A percentile compares a stretch with the other conserved stretches of the same genome.
Conservation (phyloP, 1,140 invertebrate genomes). For the Drosophila obscura region DNA sequence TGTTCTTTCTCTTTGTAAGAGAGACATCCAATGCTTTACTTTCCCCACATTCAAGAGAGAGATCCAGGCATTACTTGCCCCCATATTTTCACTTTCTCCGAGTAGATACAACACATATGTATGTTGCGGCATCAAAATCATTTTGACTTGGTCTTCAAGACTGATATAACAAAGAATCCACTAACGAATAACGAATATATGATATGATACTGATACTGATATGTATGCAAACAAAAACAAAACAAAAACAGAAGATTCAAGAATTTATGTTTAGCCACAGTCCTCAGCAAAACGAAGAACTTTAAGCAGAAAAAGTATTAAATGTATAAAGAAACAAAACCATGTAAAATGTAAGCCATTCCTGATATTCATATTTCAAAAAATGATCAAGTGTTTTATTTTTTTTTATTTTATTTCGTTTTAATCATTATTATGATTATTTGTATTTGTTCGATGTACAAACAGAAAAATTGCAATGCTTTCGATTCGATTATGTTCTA, state of each 20-base stretch:
- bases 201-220: conserved; percentile 32
- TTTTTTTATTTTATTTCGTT: conserved; percentile 5
- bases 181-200: conserved; percentile 70
- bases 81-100: conserved; percentile 43
- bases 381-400: conserved; percentile 17
- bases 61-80: conserved; percentile 1
- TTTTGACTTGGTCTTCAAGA: conserved; percentile 73
- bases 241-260: conserved; percentile 32
- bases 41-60: too few species aligned
- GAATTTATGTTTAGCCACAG: conserved; percentile 15
- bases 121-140: conserved; percentile 22
- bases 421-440: conserved; percentile 5
- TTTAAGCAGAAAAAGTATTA: conserved; percentile 38
- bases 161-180: conserved; percentile 58
- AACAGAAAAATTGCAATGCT: conserved; percentile 39
- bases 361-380: conserved; percentile 68
- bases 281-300: conserved; percentile 2
- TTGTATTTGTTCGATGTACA: conserved; percentile 32
- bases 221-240: conserved; percentile 21
- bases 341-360: conserved; percentile 68
- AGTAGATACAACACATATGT: conserved; percentile 1
- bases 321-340: conserved; percentile 63
- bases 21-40: too few species aligned
- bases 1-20: too few species aligned
- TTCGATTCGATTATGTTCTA: conserved; percentile 27